phyloP scores from a whole-genome alignment of 2,888 invertebrate species.

The Metopia argyrocephala region DNA sequence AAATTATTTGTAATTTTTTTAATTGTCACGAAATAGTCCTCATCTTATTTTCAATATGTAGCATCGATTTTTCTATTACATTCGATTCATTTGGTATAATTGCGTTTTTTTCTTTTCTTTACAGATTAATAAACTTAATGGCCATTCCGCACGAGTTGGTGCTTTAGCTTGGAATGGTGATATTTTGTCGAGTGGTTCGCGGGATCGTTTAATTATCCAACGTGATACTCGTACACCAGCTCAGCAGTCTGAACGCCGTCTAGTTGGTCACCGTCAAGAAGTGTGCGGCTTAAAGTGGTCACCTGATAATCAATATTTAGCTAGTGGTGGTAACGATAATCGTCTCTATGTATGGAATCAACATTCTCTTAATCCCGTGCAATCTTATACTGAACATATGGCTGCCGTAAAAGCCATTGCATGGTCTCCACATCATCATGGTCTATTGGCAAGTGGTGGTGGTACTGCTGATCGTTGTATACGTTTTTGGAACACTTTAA shows the following conservation, averaged over 20 bases:
- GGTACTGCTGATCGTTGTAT: slow-evolving; percentile 99
- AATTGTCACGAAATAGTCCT: no score
- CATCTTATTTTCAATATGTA: neutral
- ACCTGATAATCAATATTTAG: slow-evolving; percentile 97
- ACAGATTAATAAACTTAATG: slow-evolving; percentile 90
- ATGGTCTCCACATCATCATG: slow-evolving; percentile 99
- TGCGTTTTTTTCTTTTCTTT: no score
- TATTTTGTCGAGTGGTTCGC: slow-evolving; percentile 94
- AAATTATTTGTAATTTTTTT: no score
- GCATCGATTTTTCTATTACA: slow-evolving; percentile 38
- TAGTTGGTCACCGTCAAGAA: slow-evolving; percentile 97
- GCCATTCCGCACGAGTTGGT: slow-evolving; percentile 94
- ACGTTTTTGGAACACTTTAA: slow-evolving; percentile 98
- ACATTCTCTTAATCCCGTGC: slow-evolving; percentile 92
- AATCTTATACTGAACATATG: slow-evolving; percentile 96
- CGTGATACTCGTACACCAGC: slow-evolving; percentile 94
- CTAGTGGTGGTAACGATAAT: slow-evolving; percentile 97
- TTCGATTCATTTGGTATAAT: no score
- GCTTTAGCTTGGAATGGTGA: slow-evolving; percentile 99
- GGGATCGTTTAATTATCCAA: slow-evolving; percentile 95
- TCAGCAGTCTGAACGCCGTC: slow-evolving; percentile 86
- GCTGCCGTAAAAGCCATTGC: slow-evolving; percentile 99
- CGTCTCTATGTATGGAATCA: slow-evolving; percentile 83
- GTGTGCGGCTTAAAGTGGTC: slow-evolving; percentile 99
- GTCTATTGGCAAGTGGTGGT: slow-evolving; percentile 96